Conservation (phyloP, 2,797 vertebrate species). For the Dipus sagitta region DNA sequence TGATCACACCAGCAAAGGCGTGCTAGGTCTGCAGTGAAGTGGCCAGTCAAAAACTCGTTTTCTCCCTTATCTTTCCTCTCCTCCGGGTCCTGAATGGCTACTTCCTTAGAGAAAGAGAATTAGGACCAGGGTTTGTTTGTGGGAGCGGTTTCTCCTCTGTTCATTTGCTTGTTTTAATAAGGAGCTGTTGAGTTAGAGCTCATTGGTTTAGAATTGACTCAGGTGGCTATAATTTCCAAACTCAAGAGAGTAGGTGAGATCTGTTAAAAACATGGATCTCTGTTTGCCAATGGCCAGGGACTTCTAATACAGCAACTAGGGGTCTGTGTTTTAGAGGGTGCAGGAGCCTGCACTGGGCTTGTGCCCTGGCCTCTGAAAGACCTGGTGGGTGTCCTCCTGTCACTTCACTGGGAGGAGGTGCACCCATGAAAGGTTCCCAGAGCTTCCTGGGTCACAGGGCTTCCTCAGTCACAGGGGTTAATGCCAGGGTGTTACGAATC, state of each 20-base stretch:
- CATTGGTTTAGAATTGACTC: not conserved
- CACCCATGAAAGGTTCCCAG: not conserved
- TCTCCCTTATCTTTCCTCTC: not conserved
- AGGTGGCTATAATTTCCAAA: not conserved
- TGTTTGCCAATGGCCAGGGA: not conserved
- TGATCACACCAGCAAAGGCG: not conserved
- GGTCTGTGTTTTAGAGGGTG: not conserved
- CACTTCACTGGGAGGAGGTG: conserved; percentile 25
- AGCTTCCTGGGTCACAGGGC: no score
- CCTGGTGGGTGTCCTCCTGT: conserved; percentile 29
- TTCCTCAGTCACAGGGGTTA: no score
- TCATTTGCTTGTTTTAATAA: not conserved
- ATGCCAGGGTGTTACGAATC: not conserved
- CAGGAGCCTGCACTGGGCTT: not conserved
- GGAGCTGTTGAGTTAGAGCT: not conserved
- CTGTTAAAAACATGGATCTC: not conserved
- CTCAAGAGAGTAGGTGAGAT: not conserved
- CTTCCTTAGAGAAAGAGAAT: not conserved
- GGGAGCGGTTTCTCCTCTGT: no score
- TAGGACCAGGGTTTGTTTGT: not conserved
- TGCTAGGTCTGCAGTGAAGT: not conserved
- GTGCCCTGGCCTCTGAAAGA: not conserved
- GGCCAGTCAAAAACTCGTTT: not conserved
- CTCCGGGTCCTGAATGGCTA: not conserved
- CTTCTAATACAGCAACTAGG: not conserved